A percentile compares a stretch with the other conserved stretches of the same genome.
Conservation (phyloP, 2,888 invertebrate genomes). For the Orchesellides sinensis region DNA sequence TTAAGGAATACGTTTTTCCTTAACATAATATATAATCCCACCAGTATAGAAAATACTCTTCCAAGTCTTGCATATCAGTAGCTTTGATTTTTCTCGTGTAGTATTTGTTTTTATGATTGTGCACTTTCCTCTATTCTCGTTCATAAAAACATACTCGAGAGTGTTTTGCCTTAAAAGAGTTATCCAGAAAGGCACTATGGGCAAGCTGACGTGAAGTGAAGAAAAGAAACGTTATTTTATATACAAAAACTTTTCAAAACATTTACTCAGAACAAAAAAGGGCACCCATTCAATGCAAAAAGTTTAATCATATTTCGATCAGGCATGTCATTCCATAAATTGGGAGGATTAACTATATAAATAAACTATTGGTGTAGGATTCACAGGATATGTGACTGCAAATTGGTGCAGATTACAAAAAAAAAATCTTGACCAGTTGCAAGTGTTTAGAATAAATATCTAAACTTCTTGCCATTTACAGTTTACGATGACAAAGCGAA, state of each 20-base stretch:
- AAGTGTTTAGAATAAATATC: too few relatives aligned
- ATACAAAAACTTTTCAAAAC: neutral
- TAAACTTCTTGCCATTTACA: too few relatives aligned
- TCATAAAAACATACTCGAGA: neutral
- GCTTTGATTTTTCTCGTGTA: neutral
- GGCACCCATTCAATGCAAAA: neutral
- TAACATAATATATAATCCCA: neutral
- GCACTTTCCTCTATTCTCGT: slow-evolving; percentile 4
- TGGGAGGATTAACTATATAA: too few relatives aligned
- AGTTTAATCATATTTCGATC: neutral
- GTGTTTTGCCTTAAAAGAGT: neutral
- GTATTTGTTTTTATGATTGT: slow-evolving; percentile 47
- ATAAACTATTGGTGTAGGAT: too few relatives aligned
- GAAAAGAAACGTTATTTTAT: neutral
- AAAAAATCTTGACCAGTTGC: too few relatives aligned
- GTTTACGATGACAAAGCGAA: too few relatives aligned
- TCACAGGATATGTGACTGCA: too few relatives aligned
- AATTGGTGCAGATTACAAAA: too few relatives aligned
- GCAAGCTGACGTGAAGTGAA: neutral
- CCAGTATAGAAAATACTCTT: neutral
- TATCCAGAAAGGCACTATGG: too few relatives aligned
- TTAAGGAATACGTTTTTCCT: neutral
- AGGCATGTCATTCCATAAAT: too few relatives aligned
- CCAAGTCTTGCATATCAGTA: neutral
- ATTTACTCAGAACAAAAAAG: neutral